Evolutionary conservation across 64 coral and sea anemone genomes (phyloP).

Genomic region (Stichodactyla mertensii): DNA sequence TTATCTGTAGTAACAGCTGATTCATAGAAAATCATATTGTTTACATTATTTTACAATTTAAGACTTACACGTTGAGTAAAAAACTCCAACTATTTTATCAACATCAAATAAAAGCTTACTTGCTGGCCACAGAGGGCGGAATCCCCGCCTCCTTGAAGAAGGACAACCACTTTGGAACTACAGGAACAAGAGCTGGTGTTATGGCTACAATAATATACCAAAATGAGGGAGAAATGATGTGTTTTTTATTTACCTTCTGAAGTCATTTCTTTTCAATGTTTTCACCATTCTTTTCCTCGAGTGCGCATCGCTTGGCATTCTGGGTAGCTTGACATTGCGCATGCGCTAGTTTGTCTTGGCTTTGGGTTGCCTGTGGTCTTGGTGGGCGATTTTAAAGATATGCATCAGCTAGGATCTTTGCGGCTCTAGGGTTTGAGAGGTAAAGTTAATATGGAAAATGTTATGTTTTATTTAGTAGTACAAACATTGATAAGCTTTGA

Average conservation of each 20-base stretch:
- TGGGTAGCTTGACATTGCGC: background rate
- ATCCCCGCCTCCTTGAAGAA: constrained; percentile 87
- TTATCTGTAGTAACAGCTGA: background rate
- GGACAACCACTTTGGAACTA: constrained; percentile 81
- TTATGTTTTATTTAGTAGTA: no score
- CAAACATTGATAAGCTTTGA: no score
- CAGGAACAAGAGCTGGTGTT: background rate
- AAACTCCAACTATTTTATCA: background rate
- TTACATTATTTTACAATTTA: background rate
- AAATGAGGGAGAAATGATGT: background rate
- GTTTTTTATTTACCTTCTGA: background rate
- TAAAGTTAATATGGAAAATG: no score
- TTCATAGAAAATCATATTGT: background rate
- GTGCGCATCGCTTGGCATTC: background rate
- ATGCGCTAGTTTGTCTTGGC: background rate
- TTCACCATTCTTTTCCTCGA: background rate
- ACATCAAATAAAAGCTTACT: constrained; percentile 46
- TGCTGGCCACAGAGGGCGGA: constrained; percentile 56
- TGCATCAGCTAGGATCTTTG: no score
- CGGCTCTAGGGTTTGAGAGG: no score
- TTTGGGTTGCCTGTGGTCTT: background rate
- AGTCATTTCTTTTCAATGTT: background rate
- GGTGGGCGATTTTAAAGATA: no score
- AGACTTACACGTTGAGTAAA: background rate
- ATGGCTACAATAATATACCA: background rate